Base-by-base conservation (phyloP, 1,140 invertebrate species). In the Listronotus bonariensis region DNA sequence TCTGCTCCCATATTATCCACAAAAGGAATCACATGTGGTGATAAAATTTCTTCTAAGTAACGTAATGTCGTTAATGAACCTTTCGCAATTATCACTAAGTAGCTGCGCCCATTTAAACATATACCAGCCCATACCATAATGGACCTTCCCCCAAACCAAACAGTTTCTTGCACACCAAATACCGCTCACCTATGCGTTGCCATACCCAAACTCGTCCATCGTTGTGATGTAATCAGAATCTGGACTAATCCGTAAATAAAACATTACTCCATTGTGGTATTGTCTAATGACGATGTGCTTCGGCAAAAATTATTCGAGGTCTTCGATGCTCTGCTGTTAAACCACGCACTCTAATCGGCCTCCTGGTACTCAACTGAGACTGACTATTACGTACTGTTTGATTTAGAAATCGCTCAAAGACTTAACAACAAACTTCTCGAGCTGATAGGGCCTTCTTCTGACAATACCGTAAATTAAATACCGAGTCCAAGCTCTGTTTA, bases 81-180 rank as follows among this genome's bases (percentile, higher is more conserved):
- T 7, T 17, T 36, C 17, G 5, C 38, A 48, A 59, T 38, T 11
- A 61, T 26, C 26, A 52, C 34, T 32, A 61, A 61, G n/a, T 49
- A 0, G 8, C 6, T 60, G 12, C 26, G 12, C 38, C 26, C 58
- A 9, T 17, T 17, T 36, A 51, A 51, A 61, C 17, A 61, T 20
- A 61, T 51, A 11, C 34, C 18, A 31, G 31, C 58, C 58, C 58
- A 34, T 36, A 52, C 20, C 32, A 61, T 58, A 32, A 45, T 18
- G 0, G n/a, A 48, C n/a, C 26, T 17, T 58, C 26, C 15, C 11
- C 17, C 55, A 46, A 31, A 58, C 20, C 26, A 34, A 18, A 34
- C 41, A 43, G 55, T 58, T 45, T 11, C 17, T 34, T 2, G 32
- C 5, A 48, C 26, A 45, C 3, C 32, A n/a, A 48, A 58, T 58